Conservation (phyloP, 1,140 invertebrate species). For the Cyclina sinensis region DNA sequence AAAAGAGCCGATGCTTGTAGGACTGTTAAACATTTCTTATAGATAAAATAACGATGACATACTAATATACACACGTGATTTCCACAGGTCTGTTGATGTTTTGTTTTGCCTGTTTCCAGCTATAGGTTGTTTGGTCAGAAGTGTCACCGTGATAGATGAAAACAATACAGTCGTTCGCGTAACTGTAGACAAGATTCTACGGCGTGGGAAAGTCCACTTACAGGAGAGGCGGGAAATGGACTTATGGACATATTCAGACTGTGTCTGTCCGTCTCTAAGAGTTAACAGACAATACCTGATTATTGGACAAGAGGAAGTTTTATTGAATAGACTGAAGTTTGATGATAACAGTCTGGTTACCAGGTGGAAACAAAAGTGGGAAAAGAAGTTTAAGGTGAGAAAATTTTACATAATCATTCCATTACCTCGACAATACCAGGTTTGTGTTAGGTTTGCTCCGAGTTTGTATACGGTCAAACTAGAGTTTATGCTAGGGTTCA, state of each 20-base stretch:
- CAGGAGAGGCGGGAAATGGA: constrained; percentile 51
- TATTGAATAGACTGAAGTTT: constrained; percentile 45
- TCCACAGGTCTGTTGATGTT: neutral
- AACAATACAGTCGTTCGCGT: constrained; percentile 55
- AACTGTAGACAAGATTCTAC: constrained; percentile 38
- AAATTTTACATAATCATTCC: no score
- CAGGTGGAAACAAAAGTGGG: constrained; percentile 63
- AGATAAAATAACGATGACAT: no score
- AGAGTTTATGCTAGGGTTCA: no score
- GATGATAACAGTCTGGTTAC: constrained; percentile 42
- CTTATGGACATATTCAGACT: constrained; percentile 42
- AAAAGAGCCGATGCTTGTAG: no score
- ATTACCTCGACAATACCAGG: no score
- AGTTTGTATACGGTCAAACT: no score
- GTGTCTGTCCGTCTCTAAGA: constrained; percentile 43
- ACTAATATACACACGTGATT: neutral
- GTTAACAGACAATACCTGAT: constrained; percentile 50
- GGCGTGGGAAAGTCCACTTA: constrained; percentile 56
- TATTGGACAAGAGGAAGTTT: constrained; percentile 43
- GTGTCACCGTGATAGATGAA: constrained; percentile 25
- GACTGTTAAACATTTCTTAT: no score
- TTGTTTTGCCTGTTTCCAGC: constrained; percentile 34
- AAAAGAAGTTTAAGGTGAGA: constrained; percentile 60
- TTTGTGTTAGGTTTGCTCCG: no score
- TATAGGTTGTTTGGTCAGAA: constrained; percentile 29